Conservation (phyloP, 2,113 vertebrate species). For the Rhombomys opimus region DNA sequence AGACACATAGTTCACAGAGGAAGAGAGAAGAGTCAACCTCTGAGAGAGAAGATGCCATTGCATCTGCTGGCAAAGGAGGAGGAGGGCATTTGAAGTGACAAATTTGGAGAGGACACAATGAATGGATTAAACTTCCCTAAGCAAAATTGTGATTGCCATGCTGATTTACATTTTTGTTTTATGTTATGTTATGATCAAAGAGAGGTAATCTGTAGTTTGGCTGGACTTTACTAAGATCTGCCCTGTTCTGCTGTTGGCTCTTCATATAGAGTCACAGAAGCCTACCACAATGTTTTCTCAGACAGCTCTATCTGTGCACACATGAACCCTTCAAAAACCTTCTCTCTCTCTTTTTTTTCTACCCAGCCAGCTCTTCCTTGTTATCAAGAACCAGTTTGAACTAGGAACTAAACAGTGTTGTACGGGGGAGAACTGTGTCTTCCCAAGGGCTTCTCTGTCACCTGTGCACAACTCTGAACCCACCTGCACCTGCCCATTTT, state of each 20-base stretch:
- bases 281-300: background rate
- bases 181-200: background rate
- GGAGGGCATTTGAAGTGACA: background rate
- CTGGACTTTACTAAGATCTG: background rate
- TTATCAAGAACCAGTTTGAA: background rate
- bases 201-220: background rate
- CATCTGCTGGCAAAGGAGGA: background rate
- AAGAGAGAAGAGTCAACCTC: background rate
- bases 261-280: background rate
- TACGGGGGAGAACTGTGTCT: background rate
- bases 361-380: background rate
- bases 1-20: no score
- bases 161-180: background rate
- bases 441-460: background rate
- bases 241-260: background rate
- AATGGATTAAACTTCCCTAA: background rate
- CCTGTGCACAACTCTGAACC: fast-evolving
- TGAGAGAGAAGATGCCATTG: background rate
- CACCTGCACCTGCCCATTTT: no score
- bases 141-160: background rate
- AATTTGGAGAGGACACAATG: background rate
- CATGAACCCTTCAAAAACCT: fast-evolving
- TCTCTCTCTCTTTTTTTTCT: no score
- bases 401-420: background rate
- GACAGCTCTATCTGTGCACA: fast-evolving